Evolutionary conservation across 2,888 invertebrate genomes (phyloP), one percentile per base, ranked within the genome.

Genomic region (Microplitis manilae): DNA sequence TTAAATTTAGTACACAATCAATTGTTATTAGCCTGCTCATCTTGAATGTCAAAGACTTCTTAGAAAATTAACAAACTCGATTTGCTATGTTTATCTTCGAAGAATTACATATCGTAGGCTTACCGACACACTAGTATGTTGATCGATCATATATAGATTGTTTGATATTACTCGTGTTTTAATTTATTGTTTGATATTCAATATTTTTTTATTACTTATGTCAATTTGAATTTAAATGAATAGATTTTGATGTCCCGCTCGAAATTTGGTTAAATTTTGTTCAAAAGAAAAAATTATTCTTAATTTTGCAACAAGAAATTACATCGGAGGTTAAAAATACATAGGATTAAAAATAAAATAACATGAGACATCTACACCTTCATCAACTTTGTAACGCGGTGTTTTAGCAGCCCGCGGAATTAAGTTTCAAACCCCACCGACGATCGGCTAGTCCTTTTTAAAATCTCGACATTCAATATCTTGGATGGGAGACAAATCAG

Each of bases 341-440:
- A 62, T 7, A 62, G 62, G 62, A 62, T 13, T 6, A 38, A 39
- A 62, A 73, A 73, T 73, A 64, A 64, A 73, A 73, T n/a, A 39
- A 41, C 64, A 67, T 71, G 76, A 69, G 72, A 59, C 74, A 75
- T 72, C 65, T 15, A 65, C 30, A 30, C 38, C 38, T 30, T 38
- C 8, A 65, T 50, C 50, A 13, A 62, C 65, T 65, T 38, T 13
- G 2, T 30, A 38, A 65, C 65, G 2, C 38, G 38, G 13, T 30
- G 65, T 65, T 20, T 38, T 67, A 76, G 60, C 76, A 73, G 30
- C 30, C 2, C 76, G 65, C 73, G 41, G 79, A 80, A 80, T 80
- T 79, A 80, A 80, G 79, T 80, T 80, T 80, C 77, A 77, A 76
- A 62, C 65, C 80, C 75, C 75, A 75, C 79, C 78, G 75, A 74